A percentile compares a stretch with the other conserved stretches of the same genome.
These are phyloP conservation scores for Geopemphigus sp. DNA, from an alignment of 1,140 invertebrate species.

Conservation along the genomic window DNA sequence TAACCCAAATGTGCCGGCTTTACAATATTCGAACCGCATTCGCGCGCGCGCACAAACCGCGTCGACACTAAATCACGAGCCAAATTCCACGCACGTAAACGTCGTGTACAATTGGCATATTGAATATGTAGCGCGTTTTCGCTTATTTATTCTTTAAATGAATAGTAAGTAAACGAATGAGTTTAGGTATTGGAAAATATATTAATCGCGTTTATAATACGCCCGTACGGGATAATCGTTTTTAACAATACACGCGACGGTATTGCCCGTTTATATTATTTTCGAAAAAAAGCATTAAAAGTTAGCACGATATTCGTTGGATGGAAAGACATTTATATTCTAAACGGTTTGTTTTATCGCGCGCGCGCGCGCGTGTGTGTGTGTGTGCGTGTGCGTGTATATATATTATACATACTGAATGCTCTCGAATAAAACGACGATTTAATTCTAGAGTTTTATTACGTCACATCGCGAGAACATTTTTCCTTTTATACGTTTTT, in stretches of 20 bases:
- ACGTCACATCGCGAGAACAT: not conserved
- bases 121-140: too few relatives aligned
- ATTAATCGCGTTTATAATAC: not conserved
- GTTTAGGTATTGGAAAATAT: too few relatives aligned
- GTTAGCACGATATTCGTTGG: not conserved
- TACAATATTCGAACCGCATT: slow-evolving; percentile 4
- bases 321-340: not conserved
- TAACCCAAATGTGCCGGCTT: slow-evolving; percentile 10
- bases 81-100: slow-evolving; percentile 1
- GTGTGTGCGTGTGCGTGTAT: too few relatives aligned
- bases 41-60: not conserved
- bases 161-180: too few relatives aligned
- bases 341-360: slow-evolving; percentile 5
- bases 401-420: too few relatives aligned
- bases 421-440: not conserved
- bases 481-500: not conserved
- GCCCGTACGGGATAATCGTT: too few relatives aligned
- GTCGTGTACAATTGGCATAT: slow-evolving; percentile 1
- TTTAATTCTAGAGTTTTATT: slow-evolving; percentile 23
- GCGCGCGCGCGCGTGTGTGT: too few relatives aligned
- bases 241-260: not conserved
- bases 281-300: too few relatives aligned
- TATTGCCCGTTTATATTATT: not conserved
- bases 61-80: not conserved
- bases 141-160: too few relatives aligned